These are phyloP conservation scores for Pongo abelii DNA, from an alignment of 2,113 vertebrate species.

Conservation along the genomic window DNA sequence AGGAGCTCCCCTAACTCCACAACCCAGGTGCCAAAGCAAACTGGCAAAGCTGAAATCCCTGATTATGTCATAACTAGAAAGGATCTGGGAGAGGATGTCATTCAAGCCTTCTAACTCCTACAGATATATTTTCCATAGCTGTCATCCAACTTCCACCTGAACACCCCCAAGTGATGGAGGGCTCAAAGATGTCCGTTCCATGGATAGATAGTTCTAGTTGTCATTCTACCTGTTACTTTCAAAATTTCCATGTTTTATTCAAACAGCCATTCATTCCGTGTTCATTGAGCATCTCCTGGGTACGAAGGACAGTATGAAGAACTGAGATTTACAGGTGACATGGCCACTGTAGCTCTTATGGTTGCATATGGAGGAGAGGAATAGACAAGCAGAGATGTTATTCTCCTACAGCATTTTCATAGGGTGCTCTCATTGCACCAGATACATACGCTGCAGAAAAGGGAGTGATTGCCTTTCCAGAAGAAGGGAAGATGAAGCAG, in stretches of 20 bases:
- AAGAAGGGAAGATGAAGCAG: background rate
- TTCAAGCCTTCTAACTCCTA: background rate
- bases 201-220: background rate
- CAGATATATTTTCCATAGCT: background rate
- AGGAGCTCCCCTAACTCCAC: background rate
- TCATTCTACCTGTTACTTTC: background rate
- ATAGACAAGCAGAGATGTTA: background rate
- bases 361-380: background rate
- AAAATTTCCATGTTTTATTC: background rate
- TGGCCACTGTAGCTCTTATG: fast-evolving
- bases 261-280: background rate
- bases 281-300: background rate
- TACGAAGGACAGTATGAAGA: background rate
- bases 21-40: background rate
- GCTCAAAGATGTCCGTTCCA: background rate
- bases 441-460: background rate
- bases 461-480: background rate
- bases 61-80: background rate
- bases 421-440: fast-evolving
- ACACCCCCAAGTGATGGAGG: background rate
- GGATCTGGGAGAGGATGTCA: background rate
- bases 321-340: background rate
- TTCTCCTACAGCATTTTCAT: background rate
- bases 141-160: background rate
- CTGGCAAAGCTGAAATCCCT: background rate